Evolutionary conservation across 2,888 invertebrate genomes (phyloP).

Genomic region (Sabatieria punctata): DNA sequence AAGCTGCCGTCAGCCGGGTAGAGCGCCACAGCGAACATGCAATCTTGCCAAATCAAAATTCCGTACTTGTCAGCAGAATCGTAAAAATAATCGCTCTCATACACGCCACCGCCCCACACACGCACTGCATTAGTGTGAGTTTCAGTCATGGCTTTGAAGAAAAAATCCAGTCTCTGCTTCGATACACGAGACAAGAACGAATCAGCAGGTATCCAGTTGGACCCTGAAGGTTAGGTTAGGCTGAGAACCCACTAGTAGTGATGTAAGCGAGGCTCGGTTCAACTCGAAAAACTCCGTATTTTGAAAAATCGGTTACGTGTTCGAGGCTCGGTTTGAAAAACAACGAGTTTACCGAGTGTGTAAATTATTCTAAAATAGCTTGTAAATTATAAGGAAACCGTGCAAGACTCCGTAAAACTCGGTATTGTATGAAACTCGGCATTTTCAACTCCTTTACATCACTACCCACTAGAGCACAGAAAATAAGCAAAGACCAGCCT

Average conservation of each 20-base stretch:
- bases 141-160: slow-evolving; percentile 37
- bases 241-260: no score
- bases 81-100: slow-evolving; percentile 78
- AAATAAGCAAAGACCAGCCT: slow-evolving; percentile 15
- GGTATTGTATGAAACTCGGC: background rate
- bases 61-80: slow-evolving; percentile 63
- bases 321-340: no score
- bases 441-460: no score
- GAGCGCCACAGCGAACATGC: slow-evolving; percentile 89
- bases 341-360: no score
- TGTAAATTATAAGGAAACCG: background rate
- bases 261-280: no score
- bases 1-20: slow-evolving; percentile 62
- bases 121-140: slow-evolving; percentile 71
- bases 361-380: no score
- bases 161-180: slow-evolving; percentile 7
- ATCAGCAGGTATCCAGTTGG: slow-evolving; percentile 77
- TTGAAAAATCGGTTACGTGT: no score
- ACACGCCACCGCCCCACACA: slow-evolving; percentile 98
- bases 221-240: no score
- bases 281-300: no score
- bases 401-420: background rate
- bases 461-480: background rate
- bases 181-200: slow-evolving; percentile 43
- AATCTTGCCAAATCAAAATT: slow-evolving; percentile 88